Conservation (phyloP, 2,113 vertebrate species). For the human region DNA sequence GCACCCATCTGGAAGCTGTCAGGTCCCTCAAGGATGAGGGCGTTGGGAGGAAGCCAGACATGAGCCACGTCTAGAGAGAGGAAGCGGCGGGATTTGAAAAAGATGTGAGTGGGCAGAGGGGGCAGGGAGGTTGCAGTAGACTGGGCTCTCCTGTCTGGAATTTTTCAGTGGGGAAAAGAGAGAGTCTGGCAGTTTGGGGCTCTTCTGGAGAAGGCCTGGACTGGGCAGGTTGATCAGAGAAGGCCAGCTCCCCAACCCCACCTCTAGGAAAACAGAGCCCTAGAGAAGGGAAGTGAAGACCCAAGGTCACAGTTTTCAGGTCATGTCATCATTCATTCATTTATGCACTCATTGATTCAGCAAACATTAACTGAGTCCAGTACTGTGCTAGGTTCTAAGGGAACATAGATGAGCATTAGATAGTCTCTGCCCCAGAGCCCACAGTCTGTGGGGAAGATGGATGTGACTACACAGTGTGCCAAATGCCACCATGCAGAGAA, state of each 20-base stretch:
- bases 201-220: background rate
- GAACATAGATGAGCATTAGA: accelerated
- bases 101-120: background rate
- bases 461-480: background rate
- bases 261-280: background rate
- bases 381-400: background rate
- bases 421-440: background rate
- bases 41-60: background rate
- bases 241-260: background rate
- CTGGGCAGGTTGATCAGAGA: background rate
- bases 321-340: background rate
- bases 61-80: background rate
- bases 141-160: background rate
- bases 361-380: background rate
- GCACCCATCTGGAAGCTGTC: constrained; percentile 15
- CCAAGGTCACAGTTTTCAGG: background rate
- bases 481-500: background rate
- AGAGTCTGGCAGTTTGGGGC: background rate
- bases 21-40: background rate
- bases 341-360: background rate
- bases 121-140: background rate
- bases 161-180: background rate
- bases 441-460: background rate
- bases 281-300: background rate
- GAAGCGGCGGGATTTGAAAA: background rate